phyloP scores from a whole-genome alignment of 2,888 invertebrate genomes.

The Trilocha varians region DNA sequence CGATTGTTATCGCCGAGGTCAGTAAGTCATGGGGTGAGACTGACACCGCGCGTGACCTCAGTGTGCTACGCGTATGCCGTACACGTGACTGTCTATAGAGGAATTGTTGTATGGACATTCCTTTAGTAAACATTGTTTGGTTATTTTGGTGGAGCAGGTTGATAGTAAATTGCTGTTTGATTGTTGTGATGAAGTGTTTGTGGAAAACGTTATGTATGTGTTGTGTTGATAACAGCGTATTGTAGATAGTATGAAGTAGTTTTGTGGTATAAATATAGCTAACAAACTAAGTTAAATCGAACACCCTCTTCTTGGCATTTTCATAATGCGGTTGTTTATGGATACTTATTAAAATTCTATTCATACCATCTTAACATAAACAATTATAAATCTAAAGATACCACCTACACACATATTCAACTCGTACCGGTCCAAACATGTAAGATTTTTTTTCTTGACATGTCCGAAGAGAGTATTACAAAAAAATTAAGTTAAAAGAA shows the following conservation, averaged over 20 bases:
- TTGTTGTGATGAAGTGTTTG: too few species aligned
- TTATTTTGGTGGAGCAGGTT: too few species aligned
- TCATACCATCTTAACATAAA: constrained; percentile 55
- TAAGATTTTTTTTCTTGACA: constrained; percentile 61
- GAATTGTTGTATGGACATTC: not conserved
- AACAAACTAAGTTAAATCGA: too few species aligned
- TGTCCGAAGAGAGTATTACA: constrained; percentile 62
- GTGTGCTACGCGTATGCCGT: constrained; percentile 33
- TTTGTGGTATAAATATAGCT: too few species aligned
- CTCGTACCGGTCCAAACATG: constrained; percentile 67
- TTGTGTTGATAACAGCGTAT: too few species aligned
- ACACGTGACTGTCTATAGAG: constrained; percentile 29
- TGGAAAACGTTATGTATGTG: too few species aligned
- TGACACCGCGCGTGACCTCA: constrained; percentile 19
- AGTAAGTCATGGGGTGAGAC: constrained; percentile 45
- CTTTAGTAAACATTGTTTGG: not conserved
- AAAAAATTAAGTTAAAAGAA: constrained; percentile 69
- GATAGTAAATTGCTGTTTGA: too few species aligned
- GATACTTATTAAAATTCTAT: constrained; percentile 37
- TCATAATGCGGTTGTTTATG: too few species aligned
- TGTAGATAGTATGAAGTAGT: too few species aligned
- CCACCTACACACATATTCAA: constrained; percentile 67
- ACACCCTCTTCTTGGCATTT: too few species aligned
- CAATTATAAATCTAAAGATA: constrained; percentile 53
- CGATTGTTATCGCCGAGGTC: constrained; percentile 60